Conservation (phyloP, 2,888 invertebrate genomes). For the Dinocampus coccinellae region DNA sequence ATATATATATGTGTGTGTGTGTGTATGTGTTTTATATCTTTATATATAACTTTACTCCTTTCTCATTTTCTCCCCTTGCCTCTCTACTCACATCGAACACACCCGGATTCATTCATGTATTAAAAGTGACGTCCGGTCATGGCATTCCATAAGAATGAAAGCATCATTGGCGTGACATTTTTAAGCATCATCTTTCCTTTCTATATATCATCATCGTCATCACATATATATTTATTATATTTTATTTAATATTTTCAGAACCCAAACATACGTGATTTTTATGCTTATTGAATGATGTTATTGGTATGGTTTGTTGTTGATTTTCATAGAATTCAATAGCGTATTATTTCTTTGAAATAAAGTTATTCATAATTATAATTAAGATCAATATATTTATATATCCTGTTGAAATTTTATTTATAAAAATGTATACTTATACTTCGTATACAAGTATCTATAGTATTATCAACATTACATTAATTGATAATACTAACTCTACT, state of each 20-base stretch:
- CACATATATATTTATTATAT: background rate
- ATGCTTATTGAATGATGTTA: background rate
- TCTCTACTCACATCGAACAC: background rate
- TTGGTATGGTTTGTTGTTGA: background rate
- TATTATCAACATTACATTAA: background rate
- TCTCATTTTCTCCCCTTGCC: conserved; percentile 5
- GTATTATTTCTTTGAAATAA: background rate
- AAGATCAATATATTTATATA: background rate
- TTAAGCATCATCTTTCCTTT: background rate
- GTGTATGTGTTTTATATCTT: background rate
- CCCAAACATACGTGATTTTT: background rate
- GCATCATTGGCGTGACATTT: conserved; percentile 15
- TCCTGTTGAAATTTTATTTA: background rate
- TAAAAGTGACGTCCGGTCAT: conserved; percentile 27
- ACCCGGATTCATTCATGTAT: conserved; percentile 34
- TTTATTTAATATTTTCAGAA: background rate
- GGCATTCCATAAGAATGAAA: conserved; percentile 31
- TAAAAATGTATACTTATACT: background rate
- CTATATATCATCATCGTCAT: background rate
- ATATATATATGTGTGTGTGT: background rate
- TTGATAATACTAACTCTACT: background rate
- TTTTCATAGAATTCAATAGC: background rate
- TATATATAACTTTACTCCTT: conserved; percentile 8
- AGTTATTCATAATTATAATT: background rate
- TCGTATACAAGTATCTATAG: background rate